Evolutionary conservation across 2,797 vertebrate genomes (phyloP).

Genomic region (Varecia variegata): DNA sequence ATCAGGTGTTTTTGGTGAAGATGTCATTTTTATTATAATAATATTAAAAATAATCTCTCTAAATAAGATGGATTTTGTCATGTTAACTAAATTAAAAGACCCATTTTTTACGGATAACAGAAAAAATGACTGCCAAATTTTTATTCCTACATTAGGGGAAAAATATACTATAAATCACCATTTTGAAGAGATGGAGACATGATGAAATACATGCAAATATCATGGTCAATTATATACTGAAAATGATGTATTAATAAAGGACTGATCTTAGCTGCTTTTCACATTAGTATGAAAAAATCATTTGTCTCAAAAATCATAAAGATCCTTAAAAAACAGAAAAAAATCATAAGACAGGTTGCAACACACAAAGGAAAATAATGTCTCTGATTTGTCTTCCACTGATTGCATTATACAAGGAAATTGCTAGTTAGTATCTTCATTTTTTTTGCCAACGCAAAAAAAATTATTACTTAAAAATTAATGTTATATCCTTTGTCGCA

Average conservation of each 20-base stretch:
- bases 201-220: background rate
- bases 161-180: background rate
- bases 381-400: constrained; percentile 16
- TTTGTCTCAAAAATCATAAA: background rate
- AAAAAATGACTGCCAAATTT: constrained; percentile 32
- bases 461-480: background rate
- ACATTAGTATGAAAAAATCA: background rate
- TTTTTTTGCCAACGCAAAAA: background rate
- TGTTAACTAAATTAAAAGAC: constrained; percentile 34
- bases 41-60: constrained; percentile 9
- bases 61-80: background rate
- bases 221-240: background rate
- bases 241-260: background rate
- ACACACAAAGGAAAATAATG: background rate
- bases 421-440: constrained; percentile 47
- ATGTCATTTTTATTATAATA: background rate
- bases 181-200: background rate
- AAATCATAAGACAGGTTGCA: background rate
- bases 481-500: background rate
- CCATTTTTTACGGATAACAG: background rate
- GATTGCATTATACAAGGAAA: constrained; percentile 72
- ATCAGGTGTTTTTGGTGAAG: constrained; percentile 23
- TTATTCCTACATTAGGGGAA: background rate
- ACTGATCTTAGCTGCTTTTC: constrained; percentile 4
- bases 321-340: background rate